Evolutionary conservation across 2,888 invertebrate species (phyloP), one percentile per base, ranked within the genome.

Genomic region (Lasioglossum malachurum): DNA sequence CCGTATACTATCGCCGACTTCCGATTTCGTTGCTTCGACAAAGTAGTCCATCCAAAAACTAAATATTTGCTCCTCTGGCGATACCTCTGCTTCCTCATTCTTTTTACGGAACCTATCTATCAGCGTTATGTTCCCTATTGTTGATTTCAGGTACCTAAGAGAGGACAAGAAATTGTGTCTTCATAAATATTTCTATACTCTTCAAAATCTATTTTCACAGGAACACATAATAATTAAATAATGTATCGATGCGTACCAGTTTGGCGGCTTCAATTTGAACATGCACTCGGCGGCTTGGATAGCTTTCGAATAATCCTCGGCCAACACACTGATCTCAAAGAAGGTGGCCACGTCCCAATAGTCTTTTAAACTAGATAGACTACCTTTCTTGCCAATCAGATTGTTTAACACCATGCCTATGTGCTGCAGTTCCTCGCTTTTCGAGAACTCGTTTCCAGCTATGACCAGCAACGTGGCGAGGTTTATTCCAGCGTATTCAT

Each of bases 301-400:
- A 0, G 99, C 99, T 95, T 99, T 99, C 23, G 97, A 97, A 95
- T 99, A 99, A 95, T 99, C 99, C 95, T 99, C 99, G 2, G 99
- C 99, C 49, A 99, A 96, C 0, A 99, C 99, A 74, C 99, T 99
- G 90, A 99, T 99, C 96, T 99, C 99, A 95, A 99, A 99, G 96
- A 99, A 99, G 2, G 99, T 99, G 0, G 99, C 99, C 23, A 99
- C 99, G 95, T 99, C 99, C 99, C 99, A 99, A 94, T 99, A 99
- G 94, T 99, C 99, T 91, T 98, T 98, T 35, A 99, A 96, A 0
- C 98, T 98, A 0, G 98, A 97, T 46, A 99, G 96, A 94, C 98
- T 99, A 71, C 99, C 99, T 95, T 99, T 99, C 94, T 99, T 98
- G 0, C 99, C 99, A 93, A 99, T 99, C 83, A 99, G 96, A 96